phyloP scores from a whole-genome alignment of 2,797 vertebrate genomes.

The Knipowitschia caucasica region DNA sequence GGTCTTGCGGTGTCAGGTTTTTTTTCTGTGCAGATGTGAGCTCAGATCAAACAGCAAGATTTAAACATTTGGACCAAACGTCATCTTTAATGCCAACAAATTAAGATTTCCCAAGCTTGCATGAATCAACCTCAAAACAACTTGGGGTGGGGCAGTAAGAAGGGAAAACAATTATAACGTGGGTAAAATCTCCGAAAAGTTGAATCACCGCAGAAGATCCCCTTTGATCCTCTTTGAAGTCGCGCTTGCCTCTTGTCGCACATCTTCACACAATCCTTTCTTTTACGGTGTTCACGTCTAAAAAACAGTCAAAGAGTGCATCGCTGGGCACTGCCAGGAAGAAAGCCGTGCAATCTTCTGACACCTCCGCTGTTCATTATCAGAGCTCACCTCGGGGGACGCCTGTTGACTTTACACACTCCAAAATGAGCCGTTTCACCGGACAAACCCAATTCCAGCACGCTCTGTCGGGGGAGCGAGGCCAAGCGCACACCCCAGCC shows the following conservation, averaged over 20 bases:
- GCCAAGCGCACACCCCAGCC: constrained; percentile 54
- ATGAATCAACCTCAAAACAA: no score
- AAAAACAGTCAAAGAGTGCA: not conserved
- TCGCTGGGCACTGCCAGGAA: not conserved
- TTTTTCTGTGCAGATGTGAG: no score
- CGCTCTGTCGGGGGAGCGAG: constrained; percentile 43
- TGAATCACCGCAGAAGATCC: no score
- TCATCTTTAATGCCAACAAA: no score
- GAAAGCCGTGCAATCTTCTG: constrained; percentile 69
- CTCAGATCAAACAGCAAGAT: no score
- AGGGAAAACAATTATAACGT: no score
- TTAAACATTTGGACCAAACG: no score
- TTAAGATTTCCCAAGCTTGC: no score
- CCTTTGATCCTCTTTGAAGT: no score
- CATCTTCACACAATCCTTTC: not conserved
- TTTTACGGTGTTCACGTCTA: not conserved
- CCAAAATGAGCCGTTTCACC: constrained; percentile 73
- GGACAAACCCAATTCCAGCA: constrained; percentile 50
- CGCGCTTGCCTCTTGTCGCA: not conserved
- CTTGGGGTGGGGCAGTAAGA: no score
- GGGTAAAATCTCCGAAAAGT: no score
- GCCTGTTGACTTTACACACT: constrained; percentile 72
- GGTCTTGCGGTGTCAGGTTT: no score
- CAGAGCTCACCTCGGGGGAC: constrained; percentile 76
- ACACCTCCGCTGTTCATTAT: constrained; percentile 80